Percentiles rank a stretch among this genome's conserved stretches.
phyloP scores from a whole-genome alignment of 2,888 invertebrate genomes.

The Scaptomyza reducta region DNA sequence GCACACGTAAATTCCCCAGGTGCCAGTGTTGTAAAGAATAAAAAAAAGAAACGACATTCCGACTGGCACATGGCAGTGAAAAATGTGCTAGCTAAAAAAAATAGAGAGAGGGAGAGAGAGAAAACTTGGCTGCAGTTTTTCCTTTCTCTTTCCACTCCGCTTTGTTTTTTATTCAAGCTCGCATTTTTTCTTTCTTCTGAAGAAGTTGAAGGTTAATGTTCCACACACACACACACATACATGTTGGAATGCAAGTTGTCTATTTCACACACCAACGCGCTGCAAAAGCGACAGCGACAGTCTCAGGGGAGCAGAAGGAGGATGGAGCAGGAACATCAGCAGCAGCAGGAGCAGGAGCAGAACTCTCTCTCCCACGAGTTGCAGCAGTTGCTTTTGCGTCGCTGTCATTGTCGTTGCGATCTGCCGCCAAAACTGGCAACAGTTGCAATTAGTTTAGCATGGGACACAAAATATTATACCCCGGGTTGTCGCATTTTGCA shows the following conservation, averaged over 20 bases:
- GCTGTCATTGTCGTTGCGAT: conserved; percentile 56
- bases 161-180: conserved; percentile 21
- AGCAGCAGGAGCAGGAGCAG: background rate
- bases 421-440: conserved; percentile 59
- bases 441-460: conserved; percentile 69
- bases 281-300: conserved; percentile 46
- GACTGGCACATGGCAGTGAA: conserved; percentile 68
- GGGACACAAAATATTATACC: conserved; percentile 56
- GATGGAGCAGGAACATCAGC: background rate
- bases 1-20: conserved; percentile 69
- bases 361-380: conserved; percentile 6
- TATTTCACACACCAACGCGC: conserved; percentile 76
- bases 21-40: conserved; percentile 51
- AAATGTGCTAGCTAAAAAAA: conserved; percentile 52
- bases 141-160: conserved; percentile 1
- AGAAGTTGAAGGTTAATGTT: conserved; percentile 43
- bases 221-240: conserved; percentile 28
- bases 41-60: conserved; percentile 46
- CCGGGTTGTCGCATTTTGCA: conserved; percentile 9
- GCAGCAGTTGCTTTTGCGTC: conserved; percentile 15
- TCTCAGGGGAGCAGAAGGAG: conserved; percentile 20
- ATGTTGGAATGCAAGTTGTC: conserved; percentile 66
- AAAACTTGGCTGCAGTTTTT: conserved; percentile 54
- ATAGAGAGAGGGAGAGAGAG: background rate
- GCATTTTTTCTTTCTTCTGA: conserved; percentile 34